Conservation (phyloP, 2,888 invertebrate genomes). For the Norana najaformis region DNA sequence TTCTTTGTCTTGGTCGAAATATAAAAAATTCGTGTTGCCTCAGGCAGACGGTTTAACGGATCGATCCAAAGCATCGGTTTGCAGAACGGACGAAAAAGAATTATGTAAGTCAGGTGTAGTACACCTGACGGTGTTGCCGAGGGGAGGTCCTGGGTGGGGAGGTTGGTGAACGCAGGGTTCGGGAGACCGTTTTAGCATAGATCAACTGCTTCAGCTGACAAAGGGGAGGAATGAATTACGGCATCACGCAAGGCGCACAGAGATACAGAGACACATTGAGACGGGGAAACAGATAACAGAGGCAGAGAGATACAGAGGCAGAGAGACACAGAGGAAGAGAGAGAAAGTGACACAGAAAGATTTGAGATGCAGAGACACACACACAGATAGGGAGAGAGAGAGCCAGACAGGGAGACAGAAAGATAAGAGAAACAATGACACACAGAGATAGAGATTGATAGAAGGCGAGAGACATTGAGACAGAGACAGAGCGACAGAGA, state of each 20-base stretch:
- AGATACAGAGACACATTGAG: neutral
- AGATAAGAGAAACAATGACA: neutral
- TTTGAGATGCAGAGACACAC: neutral
- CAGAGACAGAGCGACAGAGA: neutral
- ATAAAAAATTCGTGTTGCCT: neutral
- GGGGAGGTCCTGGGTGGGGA: neutral
- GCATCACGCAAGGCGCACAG: neutral
- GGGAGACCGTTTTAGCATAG: neutral
- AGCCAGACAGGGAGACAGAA: neutral
- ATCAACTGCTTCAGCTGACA: conserved; percentile 5
- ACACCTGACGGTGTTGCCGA: neutral
- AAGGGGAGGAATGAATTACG: neutral
- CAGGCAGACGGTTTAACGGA: neutral
- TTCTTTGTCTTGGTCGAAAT: conserved; percentile 2
- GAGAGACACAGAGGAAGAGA: neutral
- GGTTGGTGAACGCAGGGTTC: neutral
- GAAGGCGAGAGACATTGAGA: neutral
- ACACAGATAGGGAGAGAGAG: too few species aligned
- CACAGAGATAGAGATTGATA: neutral
- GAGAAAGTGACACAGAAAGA: too few species aligned
- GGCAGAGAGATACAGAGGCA: neutral
- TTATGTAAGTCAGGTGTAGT: conserved; percentile 7
- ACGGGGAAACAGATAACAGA: neutral
- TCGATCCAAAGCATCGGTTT: neutral
- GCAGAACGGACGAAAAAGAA: neutral